These are phyloP conservation scores for Hypotaenidia okinawae DNA, from an alignment of 2,797 vertebrate genomes.

Conservation along the genomic window DNA sequence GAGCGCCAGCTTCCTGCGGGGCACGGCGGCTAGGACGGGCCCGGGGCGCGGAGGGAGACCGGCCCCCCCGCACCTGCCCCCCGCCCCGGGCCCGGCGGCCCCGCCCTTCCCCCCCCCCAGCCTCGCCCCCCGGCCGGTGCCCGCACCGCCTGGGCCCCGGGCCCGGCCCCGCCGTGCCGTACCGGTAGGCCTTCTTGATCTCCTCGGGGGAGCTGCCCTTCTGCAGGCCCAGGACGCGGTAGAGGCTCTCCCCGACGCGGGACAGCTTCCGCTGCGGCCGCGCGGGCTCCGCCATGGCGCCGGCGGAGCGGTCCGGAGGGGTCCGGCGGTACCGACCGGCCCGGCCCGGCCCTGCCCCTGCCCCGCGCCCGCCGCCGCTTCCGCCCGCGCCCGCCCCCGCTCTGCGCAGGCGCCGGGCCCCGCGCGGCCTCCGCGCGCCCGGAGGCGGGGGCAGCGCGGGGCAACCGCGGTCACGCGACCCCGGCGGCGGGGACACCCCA, in stretches of 20 bases:
- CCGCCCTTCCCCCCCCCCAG: too few species aligned
- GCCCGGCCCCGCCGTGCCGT: background rate
- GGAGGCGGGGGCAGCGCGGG: too few species aligned
- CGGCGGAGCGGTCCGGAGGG: too few species aligned
- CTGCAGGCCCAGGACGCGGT: slow-evolving; percentile 87
- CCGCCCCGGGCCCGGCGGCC: too few species aligned
- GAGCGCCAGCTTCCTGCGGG: slow-evolving; percentile 87
- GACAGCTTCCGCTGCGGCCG: slow-evolving; percentile 87
- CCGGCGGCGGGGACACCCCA: too few species aligned
- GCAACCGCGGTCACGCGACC: too few species aligned
- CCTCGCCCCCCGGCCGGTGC: too few species aligned
- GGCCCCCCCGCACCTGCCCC: background rate
- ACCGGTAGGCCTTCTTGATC: slow-evolving; percentile 93
- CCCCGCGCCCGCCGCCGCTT: background rate
- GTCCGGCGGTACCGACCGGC: background rate
- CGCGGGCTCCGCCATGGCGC: slow-evolving; percentile 82
- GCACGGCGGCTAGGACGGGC: background rate
- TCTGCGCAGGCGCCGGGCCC: background rate
- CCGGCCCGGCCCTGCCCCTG: background rate
- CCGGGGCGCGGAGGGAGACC: too few species aligned
- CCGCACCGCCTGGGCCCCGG: background rate
- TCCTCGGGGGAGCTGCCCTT: slow-evolving; percentile 91
- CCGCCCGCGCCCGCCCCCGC: background rate
- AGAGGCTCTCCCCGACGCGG: slow-evolving; percentile 86
- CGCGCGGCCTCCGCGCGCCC: too few species aligned